Evolutionary conservation across 2,113 vertebrate species (phyloP), one percentile per base, ranked within the genome.

Genomic region (Fulica atra): DNA sequence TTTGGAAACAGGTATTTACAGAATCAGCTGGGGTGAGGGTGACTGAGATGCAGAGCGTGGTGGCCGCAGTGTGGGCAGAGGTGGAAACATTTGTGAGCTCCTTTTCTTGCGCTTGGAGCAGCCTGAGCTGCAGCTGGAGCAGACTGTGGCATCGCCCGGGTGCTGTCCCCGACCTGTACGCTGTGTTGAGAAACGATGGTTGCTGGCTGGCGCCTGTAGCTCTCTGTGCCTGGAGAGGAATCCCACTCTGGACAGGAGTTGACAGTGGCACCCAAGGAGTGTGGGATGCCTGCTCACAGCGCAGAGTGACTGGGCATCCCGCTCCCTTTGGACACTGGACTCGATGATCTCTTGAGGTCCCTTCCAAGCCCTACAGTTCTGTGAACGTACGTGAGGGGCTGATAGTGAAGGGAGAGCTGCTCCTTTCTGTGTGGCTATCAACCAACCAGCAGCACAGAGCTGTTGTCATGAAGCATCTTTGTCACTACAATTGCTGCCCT

Each of bases 71-170:
- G 6, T 4, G 21, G 38, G 54, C 23, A 25, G 74, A 66, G 29
- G 53, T 25, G 38, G 68, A 33, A 40, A 28, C 5, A 0, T 15
- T 16, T 21, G 16, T 18, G 44, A 73, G 53, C 16, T 18, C 21
- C 63, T 63, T 31, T 36, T n/a, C n/a, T 48, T 29, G 78, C 16
- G 2, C 15, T 23, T 38, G 63, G 51, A 44, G 73, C 23, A 2
- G 24, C 6, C 7, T 4, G 6, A 36, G 33, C 38, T 2, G 5
- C 16, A 16, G 59, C n/a, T 7, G 61, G 71, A 40, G 63, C 35
- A 15, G 35, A 23, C 13, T 40, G 24, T 1, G 6, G 35, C 66
- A 29, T 26, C 3, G 0, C 28, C 29, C 1, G 7, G 40, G 18
- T 23, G 51, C 42, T 57, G 35, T 31, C 51, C 68, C 68, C 1